These are phyloP conservation scores for Euphydryas editha DNA, from an alignment of 2,888 invertebrate species.

Conservation along the genomic window DNA sequence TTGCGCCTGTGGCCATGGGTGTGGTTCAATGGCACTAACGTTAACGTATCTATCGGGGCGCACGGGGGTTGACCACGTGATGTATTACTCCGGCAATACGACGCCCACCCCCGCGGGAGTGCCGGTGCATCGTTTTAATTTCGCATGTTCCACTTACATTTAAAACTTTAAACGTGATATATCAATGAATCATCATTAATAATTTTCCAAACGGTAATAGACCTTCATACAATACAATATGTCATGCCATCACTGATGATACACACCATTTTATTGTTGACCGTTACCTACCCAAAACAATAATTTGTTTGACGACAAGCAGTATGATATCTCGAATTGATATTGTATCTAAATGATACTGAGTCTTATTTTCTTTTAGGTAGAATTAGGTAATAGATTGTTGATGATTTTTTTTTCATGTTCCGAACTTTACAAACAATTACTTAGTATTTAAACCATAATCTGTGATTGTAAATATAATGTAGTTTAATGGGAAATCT, in stretches of 20 bases:
- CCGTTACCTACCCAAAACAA: background rate
- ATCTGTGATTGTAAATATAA: background rate
- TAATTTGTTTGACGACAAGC: background rate
- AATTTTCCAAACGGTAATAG: conserved; percentile 38
- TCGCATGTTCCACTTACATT: conserved; percentile 62
- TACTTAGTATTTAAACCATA: background rate
- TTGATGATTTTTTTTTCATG: conserved; percentile 24
- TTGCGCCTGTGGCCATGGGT: conserved; percentile 52
- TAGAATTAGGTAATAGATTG: conserved; percentile 9
- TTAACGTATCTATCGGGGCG: conserved; percentile 46
- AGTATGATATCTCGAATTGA: background rate
- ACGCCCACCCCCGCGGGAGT: conserved; percentile 44
- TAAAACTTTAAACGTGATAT: conserved; percentile 42
- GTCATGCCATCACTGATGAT: background rate
- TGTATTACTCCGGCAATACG: conserved; percentile 49
- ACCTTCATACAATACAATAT: conserved; percentile 35
- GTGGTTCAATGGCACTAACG: conserved; percentile 60
- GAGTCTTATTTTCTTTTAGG: conserved; percentile 29
- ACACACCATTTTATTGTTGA: background rate
- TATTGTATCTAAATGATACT: conserved; percentile 27
- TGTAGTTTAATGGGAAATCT: background rate
- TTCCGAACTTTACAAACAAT: background rate
- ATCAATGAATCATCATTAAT: conserved; percentile 39
- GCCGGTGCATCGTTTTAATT: conserved; percentile 53
- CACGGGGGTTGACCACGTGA: conserved; percentile 53